These are phyloP conservation scores for Nudaria mundana DNA, from an alignment of 2,888 invertebrate genomes.

Conservation along the genomic window DNA sequence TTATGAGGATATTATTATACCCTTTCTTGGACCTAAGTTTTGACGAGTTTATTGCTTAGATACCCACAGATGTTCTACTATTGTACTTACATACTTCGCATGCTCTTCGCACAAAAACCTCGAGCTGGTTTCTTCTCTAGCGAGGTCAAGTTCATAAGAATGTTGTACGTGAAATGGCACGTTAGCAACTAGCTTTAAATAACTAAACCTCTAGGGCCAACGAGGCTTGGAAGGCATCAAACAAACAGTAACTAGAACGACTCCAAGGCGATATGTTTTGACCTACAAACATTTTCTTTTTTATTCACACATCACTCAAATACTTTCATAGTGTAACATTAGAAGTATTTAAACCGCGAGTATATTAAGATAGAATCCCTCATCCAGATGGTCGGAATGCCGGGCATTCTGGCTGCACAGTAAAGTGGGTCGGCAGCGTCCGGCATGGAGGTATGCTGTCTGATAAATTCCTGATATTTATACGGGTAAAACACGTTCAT, in stretches of 20 bases:
- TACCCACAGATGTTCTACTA: too few species aligned
- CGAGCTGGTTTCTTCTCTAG: too few species aligned
- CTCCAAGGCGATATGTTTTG: not conserved
- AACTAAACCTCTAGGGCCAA: too few species aligned
- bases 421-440: slow-evolving; percentile 44
- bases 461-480: slow-evolving; percentile 44
- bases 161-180: too few species aligned
- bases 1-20: too few species aligned
- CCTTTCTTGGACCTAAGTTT: too few species aligned
- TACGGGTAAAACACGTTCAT: slow-evolving; percentile 12
- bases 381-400: slow-evolving; percentile 21
- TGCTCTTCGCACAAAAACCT: too few species aligned
- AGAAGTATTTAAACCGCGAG: not conserved
- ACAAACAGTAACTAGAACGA: not conserved
- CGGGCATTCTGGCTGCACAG: slow-evolving; percentile 26
- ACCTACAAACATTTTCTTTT: not conserved
- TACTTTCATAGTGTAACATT: slow-evolving; percentile 1
- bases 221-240: too few species aligned
- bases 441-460: slow-evolving; percentile 34
- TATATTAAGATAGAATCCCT: slow-evolving; percentile 6
- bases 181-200: too few species aligned
- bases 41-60: too few species aligned
- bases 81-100: too few species aligned
- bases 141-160: too few species aligned
- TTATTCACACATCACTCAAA: not conserved